These are phyloP conservation scores for Bos taurus DNA, from an alignment of 2,113 vertebrate species.

Conservation along the genomic window DNA sequence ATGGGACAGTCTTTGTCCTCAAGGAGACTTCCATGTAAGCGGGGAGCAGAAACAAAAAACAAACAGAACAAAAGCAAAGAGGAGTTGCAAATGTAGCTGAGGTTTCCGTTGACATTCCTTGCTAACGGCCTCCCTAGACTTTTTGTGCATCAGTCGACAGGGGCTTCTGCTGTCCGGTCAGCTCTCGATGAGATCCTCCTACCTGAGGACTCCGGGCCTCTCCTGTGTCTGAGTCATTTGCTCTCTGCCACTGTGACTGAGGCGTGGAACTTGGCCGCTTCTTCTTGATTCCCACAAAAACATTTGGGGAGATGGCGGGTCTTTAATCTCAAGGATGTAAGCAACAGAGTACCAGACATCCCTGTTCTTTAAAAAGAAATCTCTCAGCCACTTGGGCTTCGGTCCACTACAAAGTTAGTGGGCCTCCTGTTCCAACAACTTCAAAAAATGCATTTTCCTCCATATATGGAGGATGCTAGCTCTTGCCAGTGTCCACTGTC, in stretches of 20 bases:
- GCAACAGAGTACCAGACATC: background rate
- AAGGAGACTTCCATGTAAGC: background rate
- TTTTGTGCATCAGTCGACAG: rapidly evolving
- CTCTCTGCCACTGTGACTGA: background rate
- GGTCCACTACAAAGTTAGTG: background rate
- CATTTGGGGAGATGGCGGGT: background rate
- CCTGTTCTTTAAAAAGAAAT: background rate
- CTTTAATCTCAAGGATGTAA: background rate
- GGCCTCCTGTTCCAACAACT: background rate
- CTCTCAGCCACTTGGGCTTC: background rate
- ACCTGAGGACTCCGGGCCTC: background rate
- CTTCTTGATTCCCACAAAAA: background rate
- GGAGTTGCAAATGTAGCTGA: rapidly evolving
- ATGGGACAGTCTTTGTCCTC: background rate
- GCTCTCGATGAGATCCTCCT: background rate
- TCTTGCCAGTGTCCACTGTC: background rate
- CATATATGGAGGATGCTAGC: background rate
- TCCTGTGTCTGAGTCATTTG: background rate
- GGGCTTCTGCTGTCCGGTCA: rapidly evolving
- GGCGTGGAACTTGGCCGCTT: background rate
- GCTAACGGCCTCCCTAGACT: rapidly evolving
- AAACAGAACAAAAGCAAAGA: background rate
- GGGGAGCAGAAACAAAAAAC: background rate
- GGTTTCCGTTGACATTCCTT: background rate
- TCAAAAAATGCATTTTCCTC: background rate